These are phyloP conservation scores for Trichogramma evanescens DNA, from an alignment of 2,888 invertebrate genomes.

Conservation along the genomic window DNA sequence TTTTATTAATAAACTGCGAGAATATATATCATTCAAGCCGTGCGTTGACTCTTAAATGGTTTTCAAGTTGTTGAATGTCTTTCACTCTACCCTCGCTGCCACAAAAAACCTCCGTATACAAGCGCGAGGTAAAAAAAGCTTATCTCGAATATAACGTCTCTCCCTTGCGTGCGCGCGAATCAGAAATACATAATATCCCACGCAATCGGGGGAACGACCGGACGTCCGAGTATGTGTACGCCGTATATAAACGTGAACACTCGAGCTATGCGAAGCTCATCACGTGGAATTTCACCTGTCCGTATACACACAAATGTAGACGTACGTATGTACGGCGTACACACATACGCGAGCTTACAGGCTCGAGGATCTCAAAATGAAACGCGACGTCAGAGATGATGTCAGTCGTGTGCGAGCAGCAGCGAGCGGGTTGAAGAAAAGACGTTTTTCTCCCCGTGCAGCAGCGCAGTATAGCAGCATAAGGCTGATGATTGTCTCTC, in stretches of 20 bases:
- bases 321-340: too few relatives aligned
- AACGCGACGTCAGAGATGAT: background rate
- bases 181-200: background rate
- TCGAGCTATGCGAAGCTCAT: background rate
- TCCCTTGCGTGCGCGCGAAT: background rate
- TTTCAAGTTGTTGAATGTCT: too few relatives aligned
- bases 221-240: constrained; percentile 6
- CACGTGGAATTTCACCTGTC: constrained; percentile 18
- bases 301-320: background rate
- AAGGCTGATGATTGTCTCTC: constrained; percentile 7
- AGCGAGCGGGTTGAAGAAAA: constrained; percentile 3
- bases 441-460: background rate
- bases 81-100: too few relatives aligned
- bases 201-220: background rate
- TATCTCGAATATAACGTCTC: background rate
- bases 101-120: too few relatives aligned
- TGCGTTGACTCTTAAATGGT: too few relatives aligned
- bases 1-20: too few relatives aligned
- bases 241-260: background rate
- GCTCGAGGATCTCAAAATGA: too few relatives aligned
- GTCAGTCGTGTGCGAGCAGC: background rate
- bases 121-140: background rate
- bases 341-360: too few relatives aligned
- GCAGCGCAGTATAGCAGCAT: too few relatives aligned
- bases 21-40: too few relatives aligned